Percentiles rank a stretch among this genome's conserved stretches.
phyloP scores from a whole-genome alignment of 2,888 invertebrate genomes.

The Tolmerus cingulatus region DNA sequence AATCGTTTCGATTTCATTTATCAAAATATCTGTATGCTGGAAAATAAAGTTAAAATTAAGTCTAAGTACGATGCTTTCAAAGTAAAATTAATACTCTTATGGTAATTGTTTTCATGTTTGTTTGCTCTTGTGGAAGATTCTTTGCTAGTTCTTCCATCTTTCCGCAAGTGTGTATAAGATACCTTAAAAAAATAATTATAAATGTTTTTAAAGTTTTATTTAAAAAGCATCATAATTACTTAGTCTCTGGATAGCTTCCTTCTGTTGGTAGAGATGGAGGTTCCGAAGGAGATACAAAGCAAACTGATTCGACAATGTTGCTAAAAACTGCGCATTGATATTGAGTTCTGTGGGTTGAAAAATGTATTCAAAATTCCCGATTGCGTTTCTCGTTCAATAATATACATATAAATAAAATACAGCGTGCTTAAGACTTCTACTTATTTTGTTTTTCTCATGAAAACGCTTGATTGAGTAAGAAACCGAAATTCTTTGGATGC shows the following conservation, averaged over 20 bases:
- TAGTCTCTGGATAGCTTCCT: constrained; percentile 61
- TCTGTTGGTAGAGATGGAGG: constrained; percentile 58
- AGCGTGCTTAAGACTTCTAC: background rate
- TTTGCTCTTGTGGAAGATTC: constrained; percentile 58
- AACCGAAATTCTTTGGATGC: too few relatives aligned
- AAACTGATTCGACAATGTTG: constrained; percentile 61
- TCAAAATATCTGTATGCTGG: constrained; percentile 67
- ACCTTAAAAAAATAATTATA: constrained; percentile 39
- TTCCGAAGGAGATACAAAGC: constrained; percentile 61
- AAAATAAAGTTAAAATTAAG: constrained; percentile 6
- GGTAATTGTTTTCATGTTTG: constrained; percentile 60
- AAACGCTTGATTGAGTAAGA: too few relatives aligned
- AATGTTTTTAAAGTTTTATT: background rate
- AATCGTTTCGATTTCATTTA: constrained; percentile 70
- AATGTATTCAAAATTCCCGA: background rate
- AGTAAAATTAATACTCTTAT: constrained; percentile 53
- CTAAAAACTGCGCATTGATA: constrained; percentile 61
- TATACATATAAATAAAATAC: too few relatives aligned
- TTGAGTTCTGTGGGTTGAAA: constrained; percentile 53
- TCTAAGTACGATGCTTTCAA: background rate
- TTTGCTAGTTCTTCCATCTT: constrained; percentile 59
- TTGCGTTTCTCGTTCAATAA: too few relatives aligned
- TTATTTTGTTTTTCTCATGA: background rate
- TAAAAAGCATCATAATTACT: constrained; percentile 52
- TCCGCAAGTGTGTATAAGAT: constrained; percentile 56